Evolutionary conservation across 2,797 vertebrate genomes (phyloP), one percentile per base, ranked within the genome.

Genomic region (Meriones psammophilus): DNA sequence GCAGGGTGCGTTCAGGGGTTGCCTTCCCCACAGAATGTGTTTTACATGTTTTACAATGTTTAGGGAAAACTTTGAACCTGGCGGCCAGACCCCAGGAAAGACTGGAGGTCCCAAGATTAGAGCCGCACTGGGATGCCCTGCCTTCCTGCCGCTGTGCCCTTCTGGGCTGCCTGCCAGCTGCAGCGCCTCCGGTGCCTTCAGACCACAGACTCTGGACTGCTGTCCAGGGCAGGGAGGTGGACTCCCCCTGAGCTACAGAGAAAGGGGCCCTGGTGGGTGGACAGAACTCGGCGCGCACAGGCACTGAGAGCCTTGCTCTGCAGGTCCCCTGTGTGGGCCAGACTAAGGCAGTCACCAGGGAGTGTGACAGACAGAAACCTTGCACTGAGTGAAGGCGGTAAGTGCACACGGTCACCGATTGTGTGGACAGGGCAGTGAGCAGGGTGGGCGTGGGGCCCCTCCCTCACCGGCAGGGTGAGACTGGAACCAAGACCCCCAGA

Each of bases 141-240:
- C 36, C 60, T 58, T 56, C 28, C 30, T 18, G 26, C 6, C 14
- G 42, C 14, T 76, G 28, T 8, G 0, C 3, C 6, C 0, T 4
- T 90, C 14, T 17, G 39, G 50, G 22, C 18, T 30, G 3, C 4
- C 33, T 62, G n/a, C 39, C 15, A 12, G 18, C 28, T 89, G 14
- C 3, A 50, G 28, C 3, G 15, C 42, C 77, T 60, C 18, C 14
- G 1, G 33, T 17, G 20, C 39, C 56, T 71, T 58, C 46, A 64
- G 36, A 54, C 9, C 2, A 8, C n/a, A 88, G 39, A 17, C 30
- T 14, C 80, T 56, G 62, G 17, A 24, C 30, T 17, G 13, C 60
- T 18, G 50, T 39, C 66, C 56, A 60, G 4, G 3, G 9, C 81
- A 24, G 5, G 10, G 20, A 60, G 66, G 42, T 24, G 13, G 33